Conservation (phyloP, 64 coral and sea anemone species). For the Actinia equina region DNA sequence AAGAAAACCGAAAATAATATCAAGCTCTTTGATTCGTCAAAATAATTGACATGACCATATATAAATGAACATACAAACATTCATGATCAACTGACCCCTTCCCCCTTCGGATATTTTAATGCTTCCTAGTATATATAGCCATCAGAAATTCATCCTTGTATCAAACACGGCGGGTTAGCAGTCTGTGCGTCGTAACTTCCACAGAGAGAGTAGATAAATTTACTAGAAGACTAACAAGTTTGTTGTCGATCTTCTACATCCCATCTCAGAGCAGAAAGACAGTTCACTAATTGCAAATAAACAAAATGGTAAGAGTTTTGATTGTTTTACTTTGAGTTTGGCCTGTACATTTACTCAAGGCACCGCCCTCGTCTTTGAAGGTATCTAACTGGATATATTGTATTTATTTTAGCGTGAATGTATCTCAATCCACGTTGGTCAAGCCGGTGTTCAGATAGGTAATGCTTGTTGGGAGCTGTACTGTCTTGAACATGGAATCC, state of each 20-base stretch:
- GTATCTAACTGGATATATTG: neutral
- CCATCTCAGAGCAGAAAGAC: neutral
- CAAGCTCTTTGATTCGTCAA: neutral
- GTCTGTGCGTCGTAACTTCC: constrained; percentile 24
- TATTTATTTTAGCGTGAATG: constrained; percentile 1
- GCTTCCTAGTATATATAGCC: neutral
- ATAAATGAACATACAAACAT: no score
- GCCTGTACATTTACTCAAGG: neutral
- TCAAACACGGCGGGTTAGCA: constrained; percentile 10
- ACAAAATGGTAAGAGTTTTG: neutral
- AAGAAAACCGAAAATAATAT: neutral
- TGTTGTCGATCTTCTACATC: neutral
- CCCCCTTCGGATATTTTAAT: neutral
- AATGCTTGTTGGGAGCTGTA: constrained; percentile 24
- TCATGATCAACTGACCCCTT: neutral
- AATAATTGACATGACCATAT: neutral
- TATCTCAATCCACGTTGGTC: constrained; percentile 9
- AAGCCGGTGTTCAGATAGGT: constrained; percentile 15
- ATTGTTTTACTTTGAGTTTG: neutral
- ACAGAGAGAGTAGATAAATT: constrained; percentile 1
- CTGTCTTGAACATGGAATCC: constrained; percentile 26
- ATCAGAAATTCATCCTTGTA: neutral
- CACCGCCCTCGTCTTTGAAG: neutral
- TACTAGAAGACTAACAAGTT: neutral
- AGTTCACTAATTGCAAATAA: neutral